Percentiles rank a stretch among this genome's conserved stretches.
These are phyloP conservation scores for Diaprepes abbreviatus DNA, from an alignment of 2,888 invertebrate genomes.

Conservation along the genomic window DNA sequence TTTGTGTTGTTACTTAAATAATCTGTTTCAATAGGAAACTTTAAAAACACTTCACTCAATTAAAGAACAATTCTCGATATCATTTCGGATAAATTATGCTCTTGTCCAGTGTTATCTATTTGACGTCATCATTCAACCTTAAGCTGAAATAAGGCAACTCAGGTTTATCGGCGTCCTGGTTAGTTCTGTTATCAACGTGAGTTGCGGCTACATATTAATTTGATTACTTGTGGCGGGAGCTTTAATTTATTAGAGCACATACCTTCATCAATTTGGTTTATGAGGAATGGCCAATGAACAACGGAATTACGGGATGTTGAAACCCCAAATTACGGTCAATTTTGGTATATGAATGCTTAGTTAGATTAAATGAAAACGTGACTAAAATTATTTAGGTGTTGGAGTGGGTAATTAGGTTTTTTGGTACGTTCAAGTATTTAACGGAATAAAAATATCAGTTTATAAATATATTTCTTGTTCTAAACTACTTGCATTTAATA, in stretches of 20 bases:
- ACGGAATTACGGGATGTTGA: conserved; percentile 18
- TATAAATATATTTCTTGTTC: too few relatives aligned
- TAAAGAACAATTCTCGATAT: too few relatives aligned
- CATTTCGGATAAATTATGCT: too few relatives aligned
- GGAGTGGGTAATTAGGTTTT: too few relatives aligned
- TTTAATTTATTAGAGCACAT: conserved; percentile 18
- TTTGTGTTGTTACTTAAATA: too few relatives aligned
- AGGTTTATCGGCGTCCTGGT: background rate
- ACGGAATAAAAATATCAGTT: too few relatives aligned
- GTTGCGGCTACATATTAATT: conserved; percentile 23
- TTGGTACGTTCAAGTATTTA: too few relatives aligned
- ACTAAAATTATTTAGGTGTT: background rate
- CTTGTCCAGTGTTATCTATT: too few relatives aligned
- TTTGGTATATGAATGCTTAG: background rate
- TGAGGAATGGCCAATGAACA: conserved; percentile 20
- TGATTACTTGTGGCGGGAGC: conserved; percentile 1
- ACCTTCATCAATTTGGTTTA: conserved; percentile 23
- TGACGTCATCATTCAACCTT: too few relatives aligned
- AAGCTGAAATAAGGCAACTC: background rate
- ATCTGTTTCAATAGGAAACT: too few relatives aligned
- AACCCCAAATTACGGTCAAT: conserved; percentile 15
- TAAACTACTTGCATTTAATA: too few relatives aligned
- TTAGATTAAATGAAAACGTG: background rate
- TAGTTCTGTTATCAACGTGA: conserved; percentile 3
- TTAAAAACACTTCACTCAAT: too few relatives aligned